Conservation (phyloP, 2,888 invertebrate genomes). For the Phorcus lineatus region DNA sequence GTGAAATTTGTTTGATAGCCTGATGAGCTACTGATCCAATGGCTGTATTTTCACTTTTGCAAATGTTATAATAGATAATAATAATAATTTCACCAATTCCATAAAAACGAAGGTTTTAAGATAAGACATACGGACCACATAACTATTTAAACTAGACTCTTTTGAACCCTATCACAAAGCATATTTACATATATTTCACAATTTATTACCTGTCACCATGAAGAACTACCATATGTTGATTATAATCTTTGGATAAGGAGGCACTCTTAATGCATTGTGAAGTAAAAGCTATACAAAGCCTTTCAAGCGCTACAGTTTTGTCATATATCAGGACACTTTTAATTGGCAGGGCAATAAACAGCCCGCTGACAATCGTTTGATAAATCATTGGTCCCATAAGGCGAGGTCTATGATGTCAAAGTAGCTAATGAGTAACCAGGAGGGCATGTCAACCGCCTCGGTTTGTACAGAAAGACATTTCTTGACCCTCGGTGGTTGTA, state of each 20-base stretch:
- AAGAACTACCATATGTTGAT: not conserved
- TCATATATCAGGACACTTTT: conserved; percentile 2
- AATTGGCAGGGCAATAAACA: not conserved
- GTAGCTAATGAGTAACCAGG: not conserved
- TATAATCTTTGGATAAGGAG: not conserved
- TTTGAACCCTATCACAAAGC: not conserved
- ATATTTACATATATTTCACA: not conserved
- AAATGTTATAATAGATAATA: too few species aligned
- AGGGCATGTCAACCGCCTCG: not conserved
- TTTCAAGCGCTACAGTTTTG: not conserved
- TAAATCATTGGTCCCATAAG: conserved; percentile 16
- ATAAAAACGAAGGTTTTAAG: too few species aligned
- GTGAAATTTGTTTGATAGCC: too few species aligned
- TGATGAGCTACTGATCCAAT: too few species aligned
- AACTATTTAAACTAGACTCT: too few species aligned
- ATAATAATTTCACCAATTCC: too few species aligned
- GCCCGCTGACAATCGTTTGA: not conserved
- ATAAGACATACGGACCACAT: too few species aligned
- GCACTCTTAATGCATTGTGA: not conserved
- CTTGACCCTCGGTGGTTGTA: not conserved
- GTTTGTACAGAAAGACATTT: not conserved
- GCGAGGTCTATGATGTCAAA: not conserved
- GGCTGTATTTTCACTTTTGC: too few species aligned
- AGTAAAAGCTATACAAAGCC: not conserved
- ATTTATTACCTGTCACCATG: not conserved